Evolutionary conservation across 2,113 vertebrate genomes (phyloP), one percentile per base, ranked within the genome.

Genomic region (Cariama cristata): DNA sequence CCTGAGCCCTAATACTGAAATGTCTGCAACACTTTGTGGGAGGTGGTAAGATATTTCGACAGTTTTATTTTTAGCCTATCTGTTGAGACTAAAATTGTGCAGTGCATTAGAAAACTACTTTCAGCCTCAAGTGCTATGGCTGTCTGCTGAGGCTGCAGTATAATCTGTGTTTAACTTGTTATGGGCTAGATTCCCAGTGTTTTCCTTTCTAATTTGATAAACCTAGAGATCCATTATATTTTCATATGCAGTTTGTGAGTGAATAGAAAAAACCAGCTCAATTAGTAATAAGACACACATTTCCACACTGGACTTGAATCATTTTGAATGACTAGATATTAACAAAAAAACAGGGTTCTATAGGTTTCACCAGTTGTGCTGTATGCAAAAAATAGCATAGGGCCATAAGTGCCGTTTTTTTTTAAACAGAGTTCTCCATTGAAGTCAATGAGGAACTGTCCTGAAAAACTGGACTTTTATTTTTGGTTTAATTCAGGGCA

Each of bases 11-110:
- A 8, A 40, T 87, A 38, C 83, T 56, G 32, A 69, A 91, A 84
- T 27, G 28, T 42, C 64, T 64, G 28, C 75, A 93, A 40, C 68
- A 35, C 35, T 72, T 87, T 73, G 33, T 87, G 52, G 55, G 79
- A 92, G 59, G 73, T 68, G 95, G 49, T 13, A 45, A 87, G 74
- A 72, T 68, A 59, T 91, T 95, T 95, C 2, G 0, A 71, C 40
- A 87, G 76, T 64, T 88, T 88, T 94, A 96, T 94, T 95, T 95
- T 96, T 95, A 95, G 76, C 11, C 19, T 81, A 27, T 92, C 79
- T 94, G 49, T 59, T 85, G 73, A 44, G 72, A 92, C 53, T 91
- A 64, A 91, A 92, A 79, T 60, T 92, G 52, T 92, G 18, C 56
- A 86, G 68, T 62, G 44, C 45, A 16, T 85, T 85, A 81, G 47